Percentiles rank a stretch among this genome's conserved stretches.
Evolutionary conservation across 2,888 invertebrate genomes (phyloP).

Genomic region (Troides helena): DNA sequence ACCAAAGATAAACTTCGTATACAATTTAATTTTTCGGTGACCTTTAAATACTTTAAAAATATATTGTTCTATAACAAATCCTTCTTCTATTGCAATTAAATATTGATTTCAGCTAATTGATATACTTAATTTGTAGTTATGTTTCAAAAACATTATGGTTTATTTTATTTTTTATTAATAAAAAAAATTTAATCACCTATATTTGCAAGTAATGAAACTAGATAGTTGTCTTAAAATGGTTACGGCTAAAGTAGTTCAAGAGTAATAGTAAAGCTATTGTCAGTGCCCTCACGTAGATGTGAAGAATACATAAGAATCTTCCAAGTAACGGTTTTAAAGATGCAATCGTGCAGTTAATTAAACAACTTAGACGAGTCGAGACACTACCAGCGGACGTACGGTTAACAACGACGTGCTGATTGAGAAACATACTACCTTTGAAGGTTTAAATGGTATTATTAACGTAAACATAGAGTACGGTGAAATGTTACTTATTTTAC

Average conservation of each 20-base stretch:
- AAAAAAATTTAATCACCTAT: too few relatives aligned
- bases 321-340: conserved; percentile 25
- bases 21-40: not conserved
- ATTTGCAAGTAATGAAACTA: not conserved
- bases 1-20: not conserved
- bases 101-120: too few relatives aligned
- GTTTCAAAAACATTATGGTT: too few relatives aligned
- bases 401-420: conserved; percentile 12
- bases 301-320: conserved; percentile 23
- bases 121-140: too few relatives aligned
- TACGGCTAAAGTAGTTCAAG: conserved; percentile 15
- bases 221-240: not conserved
- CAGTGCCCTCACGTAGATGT: conserved; percentile 23
- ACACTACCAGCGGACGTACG: conserved; percentile 17
- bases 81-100: too few relatives aligned
- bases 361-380: conserved; percentile 24
- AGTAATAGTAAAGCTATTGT: conserved; percentile 11
- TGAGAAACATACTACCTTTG: not conserved
- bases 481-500: not conserved
- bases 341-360: conserved; percentile 27
- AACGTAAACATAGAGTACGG: not conserved
- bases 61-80: not conserved
- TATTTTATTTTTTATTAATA: too few relatives aligned
- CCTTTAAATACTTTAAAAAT: too few relatives aligned
- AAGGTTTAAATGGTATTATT: too few relatives aligned